phyloP scores from a whole-genome alignment of 2,888 invertebrate species.

The Imbricaverruca yamaguchii region DNA sequence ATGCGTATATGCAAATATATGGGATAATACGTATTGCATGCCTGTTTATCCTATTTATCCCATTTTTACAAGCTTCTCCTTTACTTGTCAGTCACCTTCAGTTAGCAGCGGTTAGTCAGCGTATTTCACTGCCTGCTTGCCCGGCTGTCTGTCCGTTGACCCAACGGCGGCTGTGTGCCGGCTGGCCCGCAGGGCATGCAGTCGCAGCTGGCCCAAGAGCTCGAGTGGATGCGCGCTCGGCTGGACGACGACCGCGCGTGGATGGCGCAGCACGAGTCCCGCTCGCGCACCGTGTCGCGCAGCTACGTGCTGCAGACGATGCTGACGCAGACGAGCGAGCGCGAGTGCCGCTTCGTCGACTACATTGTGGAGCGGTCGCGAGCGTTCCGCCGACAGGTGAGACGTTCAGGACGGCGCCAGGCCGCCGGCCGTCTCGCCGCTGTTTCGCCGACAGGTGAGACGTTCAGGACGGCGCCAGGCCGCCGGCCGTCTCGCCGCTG shows the following conservation, averaged over 20 bases:
- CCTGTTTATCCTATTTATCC: neutral
- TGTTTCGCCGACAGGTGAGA: neutral
- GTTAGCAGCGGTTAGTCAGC: too few relatives aligned
- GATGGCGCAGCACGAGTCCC: neutral
- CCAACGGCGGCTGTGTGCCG: too few relatives aligned
- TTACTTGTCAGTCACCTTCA: too few relatives aligned
- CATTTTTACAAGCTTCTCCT: too few relatives aligned
- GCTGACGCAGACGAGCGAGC: neutral
- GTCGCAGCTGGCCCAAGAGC: neutral
- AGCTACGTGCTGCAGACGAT: conserved; percentile 6
- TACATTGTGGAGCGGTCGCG: neutral
- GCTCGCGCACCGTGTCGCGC: neutral
- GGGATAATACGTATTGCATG: neutral
- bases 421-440: too few relatives aligned
- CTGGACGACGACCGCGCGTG: conserved; percentile 1
- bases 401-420: too few relatives aligned
- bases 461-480: too few relatives aligned
- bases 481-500: too few relatives aligned
- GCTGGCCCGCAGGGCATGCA: neutral
- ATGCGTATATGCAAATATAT: too few relatives aligned
- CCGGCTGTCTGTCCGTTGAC: too few relatives aligned
- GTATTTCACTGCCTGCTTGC: too few relatives aligned
- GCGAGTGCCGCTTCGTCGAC: neutral
- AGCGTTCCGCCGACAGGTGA: neutral
- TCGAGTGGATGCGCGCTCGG: neutral